Percentiles rank a stretch among this genome's conserved stretches.
phyloP scores from a whole-genome alignment of 2,113 vertebrate genomes.

The Daboia siamensis region DNA sequence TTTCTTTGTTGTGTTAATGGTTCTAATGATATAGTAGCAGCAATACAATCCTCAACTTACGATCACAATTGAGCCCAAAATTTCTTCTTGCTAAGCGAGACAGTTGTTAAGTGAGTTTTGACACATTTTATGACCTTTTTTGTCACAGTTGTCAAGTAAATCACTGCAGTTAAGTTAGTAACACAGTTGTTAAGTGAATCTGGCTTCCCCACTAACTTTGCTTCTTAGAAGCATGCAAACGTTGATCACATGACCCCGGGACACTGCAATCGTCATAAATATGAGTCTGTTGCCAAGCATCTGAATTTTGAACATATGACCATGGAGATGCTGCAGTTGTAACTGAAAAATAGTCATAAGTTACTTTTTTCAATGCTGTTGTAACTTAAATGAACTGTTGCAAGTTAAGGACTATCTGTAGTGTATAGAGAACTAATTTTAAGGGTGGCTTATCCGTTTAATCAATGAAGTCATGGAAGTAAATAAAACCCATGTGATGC shows the following conservation, averaged over 20 bases:
- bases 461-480: not conserved
- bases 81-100: not conserved
- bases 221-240: not conserved
- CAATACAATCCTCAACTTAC: not conserved
- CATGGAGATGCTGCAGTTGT: not conserved
- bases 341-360: not conserved
- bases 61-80: not conserved
- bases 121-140: too few relatives aligned
- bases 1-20: too few relatives aligned
- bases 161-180: too few relatives aligned
- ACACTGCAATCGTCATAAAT: not conserved
- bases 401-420: not conserved
- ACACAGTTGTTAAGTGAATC: too few relatives aligned
- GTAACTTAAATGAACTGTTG: not conserved
- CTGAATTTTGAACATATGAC: not conserved
- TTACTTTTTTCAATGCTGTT: not conserved
- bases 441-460: not conserved
- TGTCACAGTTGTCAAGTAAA: too few relatives aligned
- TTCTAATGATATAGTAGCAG: not conserved
- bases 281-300: not conserved
- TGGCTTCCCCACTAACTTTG: too few relatives aligned
- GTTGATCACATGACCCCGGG: not conserved
- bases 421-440: not conserved
- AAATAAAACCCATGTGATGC: not conserved
- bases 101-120: too few relatives aligned